Conservation (phyloP, 2,797 vertebrate species). For the Halcyon smyrnensis region DNA sequence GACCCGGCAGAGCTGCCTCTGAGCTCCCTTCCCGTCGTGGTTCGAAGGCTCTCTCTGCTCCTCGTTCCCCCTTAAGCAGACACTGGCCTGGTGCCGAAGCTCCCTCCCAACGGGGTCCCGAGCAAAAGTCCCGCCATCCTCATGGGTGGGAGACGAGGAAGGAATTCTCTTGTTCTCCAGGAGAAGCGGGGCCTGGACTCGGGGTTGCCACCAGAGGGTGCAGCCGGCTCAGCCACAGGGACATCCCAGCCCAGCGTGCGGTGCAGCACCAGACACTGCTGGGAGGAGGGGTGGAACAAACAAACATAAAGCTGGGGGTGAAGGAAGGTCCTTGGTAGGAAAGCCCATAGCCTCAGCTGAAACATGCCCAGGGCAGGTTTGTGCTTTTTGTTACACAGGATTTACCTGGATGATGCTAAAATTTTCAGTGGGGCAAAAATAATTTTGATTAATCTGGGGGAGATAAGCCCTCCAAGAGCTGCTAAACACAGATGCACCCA, state of each 20-base stretch:
- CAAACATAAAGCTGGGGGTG: fast-evolving
- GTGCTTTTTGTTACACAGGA: neutral
- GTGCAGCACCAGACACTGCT: fast-evolving
- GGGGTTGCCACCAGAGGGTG: slow-evolving; percentile 41
- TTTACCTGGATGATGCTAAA: neutral
- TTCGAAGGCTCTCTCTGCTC: neutral
- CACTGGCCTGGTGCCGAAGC: fast-evolving
- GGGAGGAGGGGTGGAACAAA: neutral
- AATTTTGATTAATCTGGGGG: neutral
- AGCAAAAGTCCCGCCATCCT: neutral
- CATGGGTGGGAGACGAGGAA: fast-evolving
- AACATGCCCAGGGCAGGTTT: neutral
- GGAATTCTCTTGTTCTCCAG: neutral
- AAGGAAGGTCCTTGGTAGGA: neutral
- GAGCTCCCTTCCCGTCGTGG: fast-evolving
- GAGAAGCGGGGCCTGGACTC: neutral
- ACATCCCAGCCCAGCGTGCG: neutral
- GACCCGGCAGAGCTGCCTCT: neutral
- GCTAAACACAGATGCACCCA: neutral
- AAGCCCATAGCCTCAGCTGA: neutral
- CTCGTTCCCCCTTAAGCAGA: neutral
- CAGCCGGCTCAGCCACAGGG: neutral
- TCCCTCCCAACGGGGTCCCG: neutral
- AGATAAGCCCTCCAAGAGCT: neutral
- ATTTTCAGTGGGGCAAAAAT: neutral